Percentiles rank a stretch among this genome's conserved stretches.
Conservation (phyloP, 2,888 invertebrate species). For the Linyphia triangularis region DNA sequence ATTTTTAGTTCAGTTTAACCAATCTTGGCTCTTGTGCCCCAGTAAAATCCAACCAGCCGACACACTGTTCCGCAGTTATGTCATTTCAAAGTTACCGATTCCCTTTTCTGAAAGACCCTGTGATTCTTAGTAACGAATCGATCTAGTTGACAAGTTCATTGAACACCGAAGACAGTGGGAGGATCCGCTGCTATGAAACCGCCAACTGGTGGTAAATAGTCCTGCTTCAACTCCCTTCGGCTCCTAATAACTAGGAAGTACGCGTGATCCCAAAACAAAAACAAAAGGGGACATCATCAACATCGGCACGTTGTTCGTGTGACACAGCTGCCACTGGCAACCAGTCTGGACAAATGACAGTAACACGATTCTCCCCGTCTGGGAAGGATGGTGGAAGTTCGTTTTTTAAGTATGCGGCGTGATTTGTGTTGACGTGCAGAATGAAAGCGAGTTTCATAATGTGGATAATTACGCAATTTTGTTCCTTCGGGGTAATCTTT, state of each 20-base stretch:
- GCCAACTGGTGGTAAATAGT: neutral
- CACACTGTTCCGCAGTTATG: too few relatives aligned
- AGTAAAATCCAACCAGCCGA: too few relatives aligned
- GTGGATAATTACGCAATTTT: neutral
- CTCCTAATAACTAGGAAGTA: constrained; percentile 1
- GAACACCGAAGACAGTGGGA: too few relatives aligned
- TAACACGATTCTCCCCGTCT: neutral
- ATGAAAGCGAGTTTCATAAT: neutral
- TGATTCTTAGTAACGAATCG: too few relatives aligned
- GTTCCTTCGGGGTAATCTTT: too few relatives aligned
- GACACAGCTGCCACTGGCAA: neutral
- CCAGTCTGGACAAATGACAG: neutral
- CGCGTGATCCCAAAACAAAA: neutral
- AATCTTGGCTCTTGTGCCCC: too few relatives aligned
- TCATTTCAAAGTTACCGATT: too few relatives aligned
- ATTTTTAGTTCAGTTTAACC: too few relatives aligned
- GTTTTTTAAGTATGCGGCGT: neutral
- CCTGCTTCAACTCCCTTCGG: neutral
- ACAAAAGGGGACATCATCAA: neutral
- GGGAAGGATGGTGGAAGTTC: neutral
- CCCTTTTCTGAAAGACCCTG: too few relatives aligned
- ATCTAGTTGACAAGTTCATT: too few relatives aligned
- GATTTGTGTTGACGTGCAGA: neutral
- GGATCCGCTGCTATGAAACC: too few relatives aligned
- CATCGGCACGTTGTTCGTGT: constrained; percentile 12